These are phyloP conservation scores for Caerostris extrusa DNA, from an alignment of 1,140 invertebrate genomes.

Conservation along the genomic window DNA sequence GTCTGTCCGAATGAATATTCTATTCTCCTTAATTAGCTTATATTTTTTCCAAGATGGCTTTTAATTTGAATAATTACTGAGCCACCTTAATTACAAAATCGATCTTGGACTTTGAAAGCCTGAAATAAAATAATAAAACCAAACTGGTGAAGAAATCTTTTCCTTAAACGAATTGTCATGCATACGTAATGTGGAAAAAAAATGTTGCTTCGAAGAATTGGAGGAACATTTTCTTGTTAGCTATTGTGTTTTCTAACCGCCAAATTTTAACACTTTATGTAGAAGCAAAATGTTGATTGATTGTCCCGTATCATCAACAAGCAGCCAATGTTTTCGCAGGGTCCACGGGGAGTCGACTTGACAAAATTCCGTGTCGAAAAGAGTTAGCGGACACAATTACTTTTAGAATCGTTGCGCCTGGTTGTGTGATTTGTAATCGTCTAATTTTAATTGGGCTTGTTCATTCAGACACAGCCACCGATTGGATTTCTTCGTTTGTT, in stretches of 20 bases:
- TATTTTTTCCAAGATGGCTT: constrained; percentile 72
- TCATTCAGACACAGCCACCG: background rate
- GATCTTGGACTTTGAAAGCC: constrained; percentile 12
- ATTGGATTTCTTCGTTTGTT: constrained; percentile 2
- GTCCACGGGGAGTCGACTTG: constrained; percentile 42
- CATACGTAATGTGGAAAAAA: constrained; percentile 61
- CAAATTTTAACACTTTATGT: constrained; percentile 66
- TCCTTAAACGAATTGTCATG: constrained; percentile 68
- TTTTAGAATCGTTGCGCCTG: background rate
- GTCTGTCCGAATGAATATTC: constrained; percentile 76
- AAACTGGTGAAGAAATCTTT: constrained; percentile 20
- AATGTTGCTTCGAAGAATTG: background rate
- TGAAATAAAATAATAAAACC: constrained; percentile 47
- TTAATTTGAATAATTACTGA: constrained; percentile 76
- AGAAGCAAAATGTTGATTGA: constrained; percentile 69
- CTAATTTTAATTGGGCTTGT: constrained; percentile 17
- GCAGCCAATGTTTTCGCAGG: background rate
- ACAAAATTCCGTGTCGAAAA: constrained; percentile 34
- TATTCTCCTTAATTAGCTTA: constrained; percentile 74
- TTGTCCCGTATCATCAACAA: constrained; percentile 44
- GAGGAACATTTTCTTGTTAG: constrained; percentile 58
- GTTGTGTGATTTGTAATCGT: constrained; percentile 33
- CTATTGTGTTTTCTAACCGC: constrained; percentile 71
- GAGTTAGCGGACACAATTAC: constrained; percentile 46
- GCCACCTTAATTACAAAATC: constrained; percentile 69